phyloP scores from a whole-genome alignment of 2,113 vertebrate species.

The Ivindomyrus marchei region DNA sequence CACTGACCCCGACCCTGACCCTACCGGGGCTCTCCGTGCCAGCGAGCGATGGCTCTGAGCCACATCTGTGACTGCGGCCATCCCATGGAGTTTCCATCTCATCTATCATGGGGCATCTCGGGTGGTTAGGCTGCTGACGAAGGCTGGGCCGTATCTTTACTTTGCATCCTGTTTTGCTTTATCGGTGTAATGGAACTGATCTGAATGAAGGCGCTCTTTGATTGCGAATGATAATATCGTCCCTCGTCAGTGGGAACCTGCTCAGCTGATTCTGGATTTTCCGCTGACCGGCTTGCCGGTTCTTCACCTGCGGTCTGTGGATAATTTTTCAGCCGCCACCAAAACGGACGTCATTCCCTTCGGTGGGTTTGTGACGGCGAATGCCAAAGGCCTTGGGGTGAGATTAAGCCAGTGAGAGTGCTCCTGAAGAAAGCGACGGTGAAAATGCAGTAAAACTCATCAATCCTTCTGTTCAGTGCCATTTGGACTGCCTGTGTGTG shows the following conservation, averaged over 20 bases:
- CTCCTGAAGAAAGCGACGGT: background rate
- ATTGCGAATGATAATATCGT: conserved; percentile 39
- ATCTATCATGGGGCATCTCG: background rate
- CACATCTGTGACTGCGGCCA: background rate
- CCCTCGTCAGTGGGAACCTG: conserved; percentile 14
- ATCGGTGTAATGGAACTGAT: conserved; percentile 30
- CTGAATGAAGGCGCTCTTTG: conserved; percentile 31
- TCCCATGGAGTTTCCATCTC: background rate
- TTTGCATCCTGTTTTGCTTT: conserved; percentile 25
- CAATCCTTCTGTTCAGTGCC: background rate
- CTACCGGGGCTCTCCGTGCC: background rate
- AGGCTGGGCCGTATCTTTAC: conserved; percentile 29
- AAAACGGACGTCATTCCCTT: background rate
- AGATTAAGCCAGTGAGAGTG: background rate
- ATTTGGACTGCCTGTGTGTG: background rate
- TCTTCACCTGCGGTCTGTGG: conserved; percentile 12
- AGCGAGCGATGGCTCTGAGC: background rate
- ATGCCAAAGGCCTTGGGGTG: background rate
- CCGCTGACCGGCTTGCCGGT: conserved; percentile 19
- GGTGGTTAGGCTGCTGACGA: background rate
- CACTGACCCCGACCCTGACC: background rate
- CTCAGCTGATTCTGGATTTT: conserved; percentile 27
- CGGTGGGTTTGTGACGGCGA: background rate
- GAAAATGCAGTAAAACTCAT: background rate
- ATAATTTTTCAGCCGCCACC: background rate